Evolutionary conservation across 2,888 invertebrate genomes (phyloP).

Genomic region (Pyrrhia umbra): DNA sequence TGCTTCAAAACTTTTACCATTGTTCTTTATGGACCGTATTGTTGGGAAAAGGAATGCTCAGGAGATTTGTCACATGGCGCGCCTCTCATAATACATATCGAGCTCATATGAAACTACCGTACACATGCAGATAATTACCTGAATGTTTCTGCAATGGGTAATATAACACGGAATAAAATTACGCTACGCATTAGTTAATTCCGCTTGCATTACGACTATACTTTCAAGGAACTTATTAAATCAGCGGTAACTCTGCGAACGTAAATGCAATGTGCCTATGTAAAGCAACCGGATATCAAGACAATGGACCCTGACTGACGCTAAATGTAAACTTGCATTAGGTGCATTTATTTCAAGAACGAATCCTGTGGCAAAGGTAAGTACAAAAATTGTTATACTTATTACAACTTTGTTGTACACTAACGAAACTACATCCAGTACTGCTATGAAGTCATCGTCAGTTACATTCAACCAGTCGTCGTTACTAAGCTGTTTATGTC

Average conservation of each 20-base stretch:
- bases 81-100: constrained; percentile 65
- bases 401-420: not conserved
- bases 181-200: constrained; percentile 37
- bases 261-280: constrained; percentile 46
- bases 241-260: constrained; percentile 48
- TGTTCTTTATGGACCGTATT: constrained; percentile 67
- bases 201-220: constrained; percentile 50
- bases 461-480: constrained; percentile 16
- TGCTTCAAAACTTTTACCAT: constrained; percentile 75
- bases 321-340: constrained; percentile 23
- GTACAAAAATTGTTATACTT: constrained; percentile 28
- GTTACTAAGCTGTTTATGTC: constrained; percentile 22
- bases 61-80: constrained; percentile 68
- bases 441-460: constrained; percentile 24
- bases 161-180: constrained; percentile 34
- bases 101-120: constrained; percentile 39
- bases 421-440: constrained; percentile 9
- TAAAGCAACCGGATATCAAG: constrained; percentile 52
- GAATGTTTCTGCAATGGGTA: constrained; percentile 29
- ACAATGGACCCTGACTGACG: constrained; percentile 43
- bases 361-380: constrained; percentile 36
- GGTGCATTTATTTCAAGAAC: constrained; percentile 24
- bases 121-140: constrained; percentile 22
- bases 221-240: constrained; percentile 64
- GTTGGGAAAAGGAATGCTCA: constrained; percentile 53